A percentile compares a stretch with the other conserved stretches of the same genome.
phyloP scores from a whole-genome alignment of 2,113 vertebrate genomes.

The Columba janthina region DNA sequence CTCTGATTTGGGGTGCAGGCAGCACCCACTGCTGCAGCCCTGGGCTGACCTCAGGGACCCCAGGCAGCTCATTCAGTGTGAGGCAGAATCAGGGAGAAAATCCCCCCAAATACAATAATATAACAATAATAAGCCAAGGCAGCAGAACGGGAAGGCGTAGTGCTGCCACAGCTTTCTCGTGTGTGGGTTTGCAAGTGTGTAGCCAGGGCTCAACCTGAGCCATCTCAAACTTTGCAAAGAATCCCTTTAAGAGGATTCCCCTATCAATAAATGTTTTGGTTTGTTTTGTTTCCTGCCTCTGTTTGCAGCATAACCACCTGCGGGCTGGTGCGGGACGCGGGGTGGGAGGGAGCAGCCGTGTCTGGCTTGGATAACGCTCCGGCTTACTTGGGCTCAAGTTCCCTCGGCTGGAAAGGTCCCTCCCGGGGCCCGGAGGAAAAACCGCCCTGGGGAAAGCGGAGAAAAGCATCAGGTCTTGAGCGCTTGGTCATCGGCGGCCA shows the following conservation, averaged over 20 bases:
- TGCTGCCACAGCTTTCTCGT: rapidly evolving
- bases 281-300: not conserved
- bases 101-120: rapidly evolving
- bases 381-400: slow-evolving; percentile 19
- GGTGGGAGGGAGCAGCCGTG: not conserved
- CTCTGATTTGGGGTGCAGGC: not conserved
- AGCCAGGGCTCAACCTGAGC: not conserved
- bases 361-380: not conserved
- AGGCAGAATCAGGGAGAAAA: not conserved
- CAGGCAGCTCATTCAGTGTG: rapidly evolving
- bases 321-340: not conserved
- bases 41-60: not conserved
- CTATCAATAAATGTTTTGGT: rapidly evolving
- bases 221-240: not conserved
- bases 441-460: not conserved
- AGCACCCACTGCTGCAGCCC: not conserved
- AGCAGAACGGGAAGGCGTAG: rapidly evolving
- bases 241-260: not conserved
- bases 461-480: not conserved
- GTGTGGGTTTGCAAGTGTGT: rapidly evolving
- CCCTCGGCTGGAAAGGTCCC: not conserved
- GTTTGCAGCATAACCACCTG: not conserved
- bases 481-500: rapidly evolving
- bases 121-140: not conserved
- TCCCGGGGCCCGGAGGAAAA: not conserved